These are phyloP conservation scores for Zygaena filipendulae DNA, from an alignment of 2,888 invertebrate species.

Conservation along the genomic window DNA sequence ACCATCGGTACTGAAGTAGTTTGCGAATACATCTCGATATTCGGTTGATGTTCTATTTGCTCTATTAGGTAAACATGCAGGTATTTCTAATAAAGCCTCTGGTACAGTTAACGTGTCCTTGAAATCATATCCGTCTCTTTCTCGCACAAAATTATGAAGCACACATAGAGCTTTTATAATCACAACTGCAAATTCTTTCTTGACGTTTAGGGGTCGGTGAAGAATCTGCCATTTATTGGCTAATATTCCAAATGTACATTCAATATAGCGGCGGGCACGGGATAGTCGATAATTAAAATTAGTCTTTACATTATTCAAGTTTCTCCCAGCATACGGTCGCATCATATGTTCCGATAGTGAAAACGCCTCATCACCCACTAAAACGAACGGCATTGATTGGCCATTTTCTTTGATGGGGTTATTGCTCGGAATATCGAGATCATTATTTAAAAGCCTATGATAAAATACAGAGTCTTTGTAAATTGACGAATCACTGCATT, in stretches of 20 bases:
- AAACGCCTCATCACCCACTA: conserved; percentile 10
- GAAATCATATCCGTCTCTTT: conserved; percentile 16
- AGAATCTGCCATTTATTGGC: conserved; percentile 12
- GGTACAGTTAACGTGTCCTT: conserved; percentile 11
- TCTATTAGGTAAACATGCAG: conserved; percentile 2
- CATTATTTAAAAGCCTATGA: conserved; percentile 8
- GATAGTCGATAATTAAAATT: conserved; percentile 10
- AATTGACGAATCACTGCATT: conserved; percentile 10
- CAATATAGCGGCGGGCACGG: conserved; percentile 10
- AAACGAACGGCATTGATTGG: conserved; percentile 8
- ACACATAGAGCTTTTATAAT: conserved; percentile 14
- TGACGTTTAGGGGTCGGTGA: conserved; percentile 7
- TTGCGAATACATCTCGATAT: conserved; percentile 9
- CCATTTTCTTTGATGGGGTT: conserved; percentile 9
- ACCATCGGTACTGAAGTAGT: conserved; percentile 14
- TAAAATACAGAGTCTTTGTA: conserved; percentile 9
- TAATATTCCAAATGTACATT: conserved; percentile 13
- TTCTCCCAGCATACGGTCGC: conserved; percentile 7
- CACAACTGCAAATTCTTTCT: conserved; percentile 12
- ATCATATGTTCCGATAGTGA: conserved; percentile 5
- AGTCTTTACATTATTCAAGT: conserved; percentile 5
- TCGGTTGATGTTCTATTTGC: conserved; percentile 9
- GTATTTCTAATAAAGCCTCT: conserved; percentile 2
- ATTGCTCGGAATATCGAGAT: conserved; percentile 10
- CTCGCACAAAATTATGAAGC: conserved; percentile 16